These are phyloP conservation scores for Enteromius mattozi DNA, from an alignment of 2,797 vertebrate genomes.

Conservation along the genomic window DNA sequence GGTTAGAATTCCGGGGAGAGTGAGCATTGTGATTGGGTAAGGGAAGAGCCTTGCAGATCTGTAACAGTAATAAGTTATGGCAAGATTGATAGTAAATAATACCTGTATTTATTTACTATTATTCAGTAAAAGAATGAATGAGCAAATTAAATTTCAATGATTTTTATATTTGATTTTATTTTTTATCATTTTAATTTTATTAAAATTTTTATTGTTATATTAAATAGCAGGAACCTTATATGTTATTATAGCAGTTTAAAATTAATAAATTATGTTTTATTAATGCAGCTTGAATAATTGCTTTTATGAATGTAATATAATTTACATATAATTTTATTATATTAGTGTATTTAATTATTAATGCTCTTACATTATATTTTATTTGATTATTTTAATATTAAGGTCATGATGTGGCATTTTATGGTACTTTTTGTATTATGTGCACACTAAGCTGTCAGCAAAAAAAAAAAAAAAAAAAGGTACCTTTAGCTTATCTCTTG, in stretches of 20 bases:
- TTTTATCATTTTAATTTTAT: not conserved
- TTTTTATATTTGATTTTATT: too few species aligned
- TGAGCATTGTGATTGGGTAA: too few species aligned
- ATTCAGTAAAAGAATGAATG: too few species aligned
- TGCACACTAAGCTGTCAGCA: not conserved
- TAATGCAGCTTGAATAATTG: not conserved
- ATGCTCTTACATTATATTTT: not conserved
- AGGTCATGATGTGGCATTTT: not conserved
- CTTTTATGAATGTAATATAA: not conserved
- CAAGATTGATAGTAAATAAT: not conserved
- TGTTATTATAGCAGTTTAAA: not conserved
- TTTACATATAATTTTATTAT: not conserved
- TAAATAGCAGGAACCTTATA: not conserved
- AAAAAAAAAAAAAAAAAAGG: not conserved
- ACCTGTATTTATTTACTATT: not conserved
- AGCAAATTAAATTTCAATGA: not conserved
- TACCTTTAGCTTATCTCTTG: not conserved
- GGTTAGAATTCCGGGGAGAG: too few species aligned
- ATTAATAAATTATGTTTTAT: not conserved
- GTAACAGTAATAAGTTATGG: not conserved
- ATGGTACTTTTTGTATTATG: not conserved
- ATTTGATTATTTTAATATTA: not conserved
- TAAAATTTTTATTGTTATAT: not conserved
- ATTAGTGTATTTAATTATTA: not conserved
- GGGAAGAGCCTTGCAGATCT: too few species aligned